Conservation (phyloP, 2,888 invertebrate genomes). For the Ochropacha duplaris region DNA sequence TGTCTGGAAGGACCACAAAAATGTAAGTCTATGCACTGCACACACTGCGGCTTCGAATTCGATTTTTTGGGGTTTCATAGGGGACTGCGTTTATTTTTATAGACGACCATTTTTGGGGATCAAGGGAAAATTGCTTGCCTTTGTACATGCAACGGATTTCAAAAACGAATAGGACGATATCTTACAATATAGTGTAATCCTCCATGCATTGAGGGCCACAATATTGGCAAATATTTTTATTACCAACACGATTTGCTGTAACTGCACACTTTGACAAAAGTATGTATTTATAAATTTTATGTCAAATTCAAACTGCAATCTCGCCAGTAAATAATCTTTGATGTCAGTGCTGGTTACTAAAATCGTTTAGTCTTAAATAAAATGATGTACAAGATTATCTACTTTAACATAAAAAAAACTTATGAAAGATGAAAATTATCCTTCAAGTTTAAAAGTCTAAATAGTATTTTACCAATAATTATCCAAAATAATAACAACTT, state of each 20-base stretch:
- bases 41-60: conserved; percentile 57
- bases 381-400: no score
- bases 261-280: no score
- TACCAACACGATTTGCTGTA: conserved; percentile 5
- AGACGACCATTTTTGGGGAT: conserved; percentile 73
- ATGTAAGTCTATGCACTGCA: conserved; percentile 56
- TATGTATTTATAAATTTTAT: no score
- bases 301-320: no score
- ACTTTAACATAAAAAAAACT: no score
- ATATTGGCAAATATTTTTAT: conserved; percentile 29
- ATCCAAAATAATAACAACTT: no score
- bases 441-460: no score
- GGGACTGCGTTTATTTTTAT: conserved; percentile 67
- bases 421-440: no score
- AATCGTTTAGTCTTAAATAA: no score
- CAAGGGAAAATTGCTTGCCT: conserved; percentile 67
- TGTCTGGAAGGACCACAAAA: conserved; percentile 21
- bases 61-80: conserved; percentile 62
- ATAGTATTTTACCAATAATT: no score
- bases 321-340: no score
- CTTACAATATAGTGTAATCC: conserved; percentile 53
- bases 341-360: no score
- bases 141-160: conserved; percentile 58
- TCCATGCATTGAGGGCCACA: conserved; percentile 24
- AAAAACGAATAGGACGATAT: conserved; percentile 56